These are phyloP conservation scores for Cantharis rustica DNA, from an alignment of 2,888 invertebrate genomes.

Conservation along the genomic window DNA sequence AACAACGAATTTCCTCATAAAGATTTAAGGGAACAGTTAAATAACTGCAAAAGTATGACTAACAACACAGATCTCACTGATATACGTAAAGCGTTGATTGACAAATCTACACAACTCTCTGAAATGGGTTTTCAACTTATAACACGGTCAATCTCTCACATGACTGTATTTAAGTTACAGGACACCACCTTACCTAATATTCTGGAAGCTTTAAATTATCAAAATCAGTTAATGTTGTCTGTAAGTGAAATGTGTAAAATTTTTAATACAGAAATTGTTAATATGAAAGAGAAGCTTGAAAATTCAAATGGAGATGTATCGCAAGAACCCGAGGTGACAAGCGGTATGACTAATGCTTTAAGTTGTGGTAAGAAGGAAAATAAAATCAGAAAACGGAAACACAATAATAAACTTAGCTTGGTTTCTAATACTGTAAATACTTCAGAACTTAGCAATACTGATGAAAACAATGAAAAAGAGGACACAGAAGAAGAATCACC, in stretches of 20 bases:
- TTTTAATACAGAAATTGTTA: not conserved
- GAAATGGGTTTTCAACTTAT: not conserved
- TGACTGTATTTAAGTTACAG: not conserved
- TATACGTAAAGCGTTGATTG: not conserved
- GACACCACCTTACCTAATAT: too few relatives aligned
- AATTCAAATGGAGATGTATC: not conserved
- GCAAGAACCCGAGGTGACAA: not conserved
- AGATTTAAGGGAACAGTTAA: not conserved
- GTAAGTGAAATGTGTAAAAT: not conserved
- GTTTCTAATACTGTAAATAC: not conserved
- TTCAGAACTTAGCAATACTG: not conserved
- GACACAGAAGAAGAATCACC: not conserved
- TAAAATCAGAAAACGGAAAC: not conserved
- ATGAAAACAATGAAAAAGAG: not conserved
- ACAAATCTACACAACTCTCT: not conserved
- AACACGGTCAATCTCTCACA: not conserved
- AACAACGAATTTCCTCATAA: not conserved
- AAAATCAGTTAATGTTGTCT: not conserved
- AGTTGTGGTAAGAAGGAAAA: not conserved
- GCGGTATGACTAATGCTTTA: not conserved
- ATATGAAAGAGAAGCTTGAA: not conserved
- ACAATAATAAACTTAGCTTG: not conserved
- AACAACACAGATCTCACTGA: not conserved
- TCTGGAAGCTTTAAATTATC: not conserved
- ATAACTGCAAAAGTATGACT: not conserved